Base-by-base conservation (phyloP, 2,888 invertebrate species). In the Tachina grossa region DNA sequence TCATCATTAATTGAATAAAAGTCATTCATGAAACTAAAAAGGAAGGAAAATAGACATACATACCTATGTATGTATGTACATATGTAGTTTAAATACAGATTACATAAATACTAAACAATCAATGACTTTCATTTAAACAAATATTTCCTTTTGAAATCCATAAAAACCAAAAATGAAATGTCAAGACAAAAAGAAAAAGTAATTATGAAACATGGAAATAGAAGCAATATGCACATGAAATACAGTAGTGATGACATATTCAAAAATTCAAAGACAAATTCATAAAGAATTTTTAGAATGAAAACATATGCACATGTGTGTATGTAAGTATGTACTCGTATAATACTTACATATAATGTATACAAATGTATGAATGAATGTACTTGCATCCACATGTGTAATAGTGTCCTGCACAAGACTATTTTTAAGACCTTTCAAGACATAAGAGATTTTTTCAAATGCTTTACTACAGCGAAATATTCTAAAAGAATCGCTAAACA, bases 1-100 rank as follows among this genome's bases (percentile, higher is more conserved):
- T 69, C 68, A 83, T 85, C 85, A 76, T 68, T 72, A 83, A 83
- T 72, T 83, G 72, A 83, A 80, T 72, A 43, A 61, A 80, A 74
- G 71, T 76, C 81, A 76, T 76, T 85, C 78, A 80, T 75, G 61
- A 85, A 78, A 16, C n/a, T 8, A 41, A 16, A 16, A 47, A 49
- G 45, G 43, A 53, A 31, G 31, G 6, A 49, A 14, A 22, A 72
- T 5, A 61, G 22, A 22, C 8, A 51, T n/a, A 14, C 51, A 22
- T 31, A 63, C 16, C 5, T 2, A n/a, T n/a, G n/a, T 31, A 31
- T 4, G 0, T 31, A 31, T 31, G 31, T 3, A 31, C 0, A 2
- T 31, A 31, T 31, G 31, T 31, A 31, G 31, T 13, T 59, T 19
- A 41, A 22, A 51, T 11, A 66, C 41, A 63, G 82, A 83, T 85